phyloP scores from a whole-genome alignment of 2,797 vertebrate genomes.

The Sebastes hopkinsi region DNA sequence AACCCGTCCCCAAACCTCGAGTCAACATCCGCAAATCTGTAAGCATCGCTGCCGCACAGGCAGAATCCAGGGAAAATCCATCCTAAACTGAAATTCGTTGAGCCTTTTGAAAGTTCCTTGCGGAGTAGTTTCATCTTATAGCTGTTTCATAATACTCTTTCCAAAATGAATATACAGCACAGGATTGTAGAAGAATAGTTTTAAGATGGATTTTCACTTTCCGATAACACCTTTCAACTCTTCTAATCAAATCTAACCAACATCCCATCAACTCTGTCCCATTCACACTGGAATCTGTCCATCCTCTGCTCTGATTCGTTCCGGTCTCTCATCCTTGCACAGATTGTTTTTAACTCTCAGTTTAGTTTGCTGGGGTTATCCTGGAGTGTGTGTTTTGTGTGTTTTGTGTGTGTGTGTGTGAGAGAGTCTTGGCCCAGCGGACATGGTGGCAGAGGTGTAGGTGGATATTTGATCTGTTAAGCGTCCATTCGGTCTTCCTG shows the following conservation, averaged over 20 bases:
- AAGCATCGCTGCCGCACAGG: slow-evolving; percentile 68
- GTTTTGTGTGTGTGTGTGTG: background rate
- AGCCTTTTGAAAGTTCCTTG: background rate
- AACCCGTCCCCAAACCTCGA: slow-evolving; percentile 97
- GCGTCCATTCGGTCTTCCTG: slow-evolving; percentile 49
- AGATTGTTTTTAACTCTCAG: slow-evolving; percentile 8
- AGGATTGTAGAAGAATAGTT: background rate
- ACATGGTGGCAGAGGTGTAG: slow-evolving; percentile 49
- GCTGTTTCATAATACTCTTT: background rate
- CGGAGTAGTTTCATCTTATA: too few species aligned
- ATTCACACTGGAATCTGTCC: slow-evolving; percentile 33
- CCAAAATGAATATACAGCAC: background rate
- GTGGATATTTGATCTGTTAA: slow-evolving; percentile 73
- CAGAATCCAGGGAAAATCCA: slow-evolving; percentile 17
- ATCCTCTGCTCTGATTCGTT: slow-evolving; percentile 2
- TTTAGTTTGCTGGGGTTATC: slow-evolving; percentile 12
- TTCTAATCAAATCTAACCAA: slow-evolving; percentile 23
- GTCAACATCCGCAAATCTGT: slow-evolving; percentile 99
- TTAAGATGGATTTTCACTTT: slow-evolving; percentile 56
- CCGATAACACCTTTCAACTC: background rate
- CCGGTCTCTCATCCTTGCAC: slow-evolving; percentile 14
- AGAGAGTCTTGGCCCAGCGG: slow-evolving; percentile 18
- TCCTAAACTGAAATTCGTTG: slow-evolving; percentile 10
- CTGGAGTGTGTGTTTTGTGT: slow-evolving; percentile 20
- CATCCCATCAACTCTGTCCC: slow-evolving; percentile 30